Conservation (phyloP, 2,797 vertebrate species). For the Spinibarbus caldwelli region DNA sequence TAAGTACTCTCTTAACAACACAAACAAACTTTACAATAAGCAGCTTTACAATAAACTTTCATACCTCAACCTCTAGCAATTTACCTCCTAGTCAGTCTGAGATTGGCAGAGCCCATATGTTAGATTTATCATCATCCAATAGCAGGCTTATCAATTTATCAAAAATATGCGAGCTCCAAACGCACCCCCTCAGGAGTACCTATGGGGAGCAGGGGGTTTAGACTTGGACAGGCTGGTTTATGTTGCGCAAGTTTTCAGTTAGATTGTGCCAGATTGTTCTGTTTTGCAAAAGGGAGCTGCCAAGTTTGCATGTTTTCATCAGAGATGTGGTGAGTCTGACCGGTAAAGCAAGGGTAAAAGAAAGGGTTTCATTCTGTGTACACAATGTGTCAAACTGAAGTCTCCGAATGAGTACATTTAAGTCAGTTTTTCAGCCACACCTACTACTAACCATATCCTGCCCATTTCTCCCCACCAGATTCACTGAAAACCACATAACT, state of each 20-base stretch:
- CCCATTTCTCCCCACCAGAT: not conserved
- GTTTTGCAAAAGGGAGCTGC: slow-evolving; percentile 19
- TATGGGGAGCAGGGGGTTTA: not conserved
- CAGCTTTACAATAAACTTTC: slow-evolving; percentile 3
- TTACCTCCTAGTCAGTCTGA: not conserved
- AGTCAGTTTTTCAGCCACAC: not conserved
- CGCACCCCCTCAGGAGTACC: too few species aligned
- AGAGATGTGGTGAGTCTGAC: not conserved
- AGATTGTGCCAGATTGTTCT: slow-evolving; percentile 43
- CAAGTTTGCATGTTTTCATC: slow-evolving; percentile 11
- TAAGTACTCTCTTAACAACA: slow-evolving; percentile 1
- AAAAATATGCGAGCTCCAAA: not conserved
- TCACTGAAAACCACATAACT: slow-evolving; percentile 6
- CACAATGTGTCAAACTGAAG: not conserved
- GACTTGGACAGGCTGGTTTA: slow-evolving; percentile 8
- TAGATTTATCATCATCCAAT: not conserved
- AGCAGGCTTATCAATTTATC: not conserved
- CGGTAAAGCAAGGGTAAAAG: not conserved
- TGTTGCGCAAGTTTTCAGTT: slow-evolving; percentile 39
- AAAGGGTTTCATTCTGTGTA: not conserved
- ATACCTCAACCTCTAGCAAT: not conserved
- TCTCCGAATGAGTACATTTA: not conserved
- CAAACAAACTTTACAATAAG: slow-evolving; percentile 1
- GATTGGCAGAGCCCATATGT: not conserved
- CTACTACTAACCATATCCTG: not conserved